Evolutionary conservation across 2,113 vertebrate species (phyloP).

Genomic region (Merops nubicus): DNA sequence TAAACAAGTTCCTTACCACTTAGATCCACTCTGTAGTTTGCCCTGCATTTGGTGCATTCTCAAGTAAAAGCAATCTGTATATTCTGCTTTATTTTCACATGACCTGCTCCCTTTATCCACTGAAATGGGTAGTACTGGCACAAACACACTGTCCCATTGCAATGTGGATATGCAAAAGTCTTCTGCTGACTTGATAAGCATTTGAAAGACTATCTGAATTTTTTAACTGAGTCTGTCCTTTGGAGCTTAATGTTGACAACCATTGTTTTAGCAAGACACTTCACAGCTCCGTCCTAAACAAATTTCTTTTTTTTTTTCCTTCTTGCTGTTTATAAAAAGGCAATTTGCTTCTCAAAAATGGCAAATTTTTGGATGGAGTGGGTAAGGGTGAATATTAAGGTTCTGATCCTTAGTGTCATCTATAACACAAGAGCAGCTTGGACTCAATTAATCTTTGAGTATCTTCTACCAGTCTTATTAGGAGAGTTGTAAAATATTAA

Average conservation of each 20-base stretch:
- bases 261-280: not conserved
- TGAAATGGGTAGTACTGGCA: not conserved
- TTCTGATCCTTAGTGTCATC: not conserved
- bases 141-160: not conserved
- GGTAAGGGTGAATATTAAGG: not conserved
- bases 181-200: not conserved
- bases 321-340: not conserved
- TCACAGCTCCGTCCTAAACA: not conserved
- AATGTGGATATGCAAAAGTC: not conserved
- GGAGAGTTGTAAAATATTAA: not conserved
- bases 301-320: not conserved
- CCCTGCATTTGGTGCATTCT: not conserved
- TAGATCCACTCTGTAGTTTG: not conserved
- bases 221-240: not conserved
- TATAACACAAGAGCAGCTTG: not conserved
- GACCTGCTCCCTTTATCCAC: not conserved
- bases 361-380: fast-evolving
- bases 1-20: not conserved
- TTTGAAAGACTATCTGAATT: not conserved
- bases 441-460: not conserved
- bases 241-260: not conserved
- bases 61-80: not conserved
- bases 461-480: not conserved
- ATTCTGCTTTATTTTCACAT: not conserved
- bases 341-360: not conserved